phyloP scores from a whole-genome alignment of 2,113 vertebrate species.

The Trichomycterus rosablanca region DNA sequence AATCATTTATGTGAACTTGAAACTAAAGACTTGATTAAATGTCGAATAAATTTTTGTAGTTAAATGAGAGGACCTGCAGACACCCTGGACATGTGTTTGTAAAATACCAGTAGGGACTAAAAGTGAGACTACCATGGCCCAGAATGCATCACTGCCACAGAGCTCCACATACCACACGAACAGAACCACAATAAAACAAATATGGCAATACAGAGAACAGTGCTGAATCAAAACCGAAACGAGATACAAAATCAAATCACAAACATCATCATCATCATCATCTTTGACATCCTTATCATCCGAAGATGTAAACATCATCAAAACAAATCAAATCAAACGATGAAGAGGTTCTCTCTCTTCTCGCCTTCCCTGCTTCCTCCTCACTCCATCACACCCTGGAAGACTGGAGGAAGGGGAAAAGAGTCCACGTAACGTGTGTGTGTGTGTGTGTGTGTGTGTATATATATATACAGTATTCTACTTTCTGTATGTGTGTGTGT shows the following conservation, averaged over 20 bases:
- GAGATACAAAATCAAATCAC: constrained; percentile 41
- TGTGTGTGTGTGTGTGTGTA: neutral
- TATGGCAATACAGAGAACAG: constrained; percentile 46
- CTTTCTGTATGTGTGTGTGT: neutral
- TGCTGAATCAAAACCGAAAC: constrained; percentile 38
- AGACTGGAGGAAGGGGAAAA: constrained; percentile 56
- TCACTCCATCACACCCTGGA: constrained; percentile 60
- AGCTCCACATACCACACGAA: constrained; percentile 52
- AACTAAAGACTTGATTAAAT: no score
- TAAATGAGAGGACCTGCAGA: no score
- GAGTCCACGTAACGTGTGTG: neutral
- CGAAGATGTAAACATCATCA: constrained; percentile 39
- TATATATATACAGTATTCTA: neutral
- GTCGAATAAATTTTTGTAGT: no score
- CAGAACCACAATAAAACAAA: constrained; percentile 39
- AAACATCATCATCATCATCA: constrained; percentile 44
- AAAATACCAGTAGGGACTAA: constrained; percentile 6
- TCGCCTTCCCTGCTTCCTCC: constrained; percentile 53
- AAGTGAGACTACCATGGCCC: constrained; percentile 34
- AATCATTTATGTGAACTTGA: no score
- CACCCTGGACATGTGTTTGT: constrained; percentile 4
- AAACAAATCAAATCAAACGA: constrained; percentile 58
- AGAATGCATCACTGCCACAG: constrained; percentile 47
- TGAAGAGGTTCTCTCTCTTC: constrained; percentile 63
- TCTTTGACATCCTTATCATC: constrained; percentile 20